These are phyloP conservation scores for Amitus sp. DNA, from an alignment of 2,888 invertebrate genomes.

Conservation along the genomic window DNA sequence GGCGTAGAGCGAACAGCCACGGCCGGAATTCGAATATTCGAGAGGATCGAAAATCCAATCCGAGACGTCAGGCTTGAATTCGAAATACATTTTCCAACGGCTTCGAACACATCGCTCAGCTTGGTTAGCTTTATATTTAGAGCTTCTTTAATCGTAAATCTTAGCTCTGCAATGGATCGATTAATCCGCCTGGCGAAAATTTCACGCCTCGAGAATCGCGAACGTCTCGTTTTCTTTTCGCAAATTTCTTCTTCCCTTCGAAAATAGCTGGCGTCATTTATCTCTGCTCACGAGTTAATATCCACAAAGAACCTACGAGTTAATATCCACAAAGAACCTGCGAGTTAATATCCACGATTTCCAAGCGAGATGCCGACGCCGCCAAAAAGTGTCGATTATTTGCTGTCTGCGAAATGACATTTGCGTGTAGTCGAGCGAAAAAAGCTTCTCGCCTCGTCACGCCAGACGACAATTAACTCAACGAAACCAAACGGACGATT, in stretches of 20 bases:
- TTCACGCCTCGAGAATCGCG: neutral
- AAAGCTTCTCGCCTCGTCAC: slow-evolving; percentile 52
- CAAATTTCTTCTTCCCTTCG: too few relatives aligned
- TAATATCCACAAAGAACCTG: neutral
- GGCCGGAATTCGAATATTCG: slow-evolving; percentile 45
- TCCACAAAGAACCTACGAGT: neutral
- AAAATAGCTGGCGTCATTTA: neutral
- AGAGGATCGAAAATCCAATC: slow-evolving; percentile 32
- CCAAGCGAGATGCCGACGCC: slow-evolving; percentile 5
- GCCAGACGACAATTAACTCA: slow-evolving; percentile 64
- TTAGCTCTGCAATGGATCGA: neutral
- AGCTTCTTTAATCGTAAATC: slow-evolving; percentile 2
- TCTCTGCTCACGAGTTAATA: neutral
- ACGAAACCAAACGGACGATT: slow-evolving; percentile 48
- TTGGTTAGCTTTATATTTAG: slow-evolving; percentile 16
- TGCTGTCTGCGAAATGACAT: slow-evolving; percentile 50
- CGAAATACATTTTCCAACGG: slow-evolving; percentile 11
- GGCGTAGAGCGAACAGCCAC: slow-evolving; percentile 46
- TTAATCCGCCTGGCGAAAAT: neutral
- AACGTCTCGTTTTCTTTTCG: too few relatives aligned
- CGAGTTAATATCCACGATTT: slow-evolving; percentile 10
- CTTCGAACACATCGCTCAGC: slow-evolving; percentile 9
- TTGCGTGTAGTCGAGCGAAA: slow-evolving; percentile 57
- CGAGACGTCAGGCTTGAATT: slow-evolving; percentile 20
- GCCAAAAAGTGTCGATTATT: slow-evolving; percentile 28